Base-by-base conservation (phyloP, 2,888 invertebrate genomes). In the Chymomyza fuscimana region DNA sequence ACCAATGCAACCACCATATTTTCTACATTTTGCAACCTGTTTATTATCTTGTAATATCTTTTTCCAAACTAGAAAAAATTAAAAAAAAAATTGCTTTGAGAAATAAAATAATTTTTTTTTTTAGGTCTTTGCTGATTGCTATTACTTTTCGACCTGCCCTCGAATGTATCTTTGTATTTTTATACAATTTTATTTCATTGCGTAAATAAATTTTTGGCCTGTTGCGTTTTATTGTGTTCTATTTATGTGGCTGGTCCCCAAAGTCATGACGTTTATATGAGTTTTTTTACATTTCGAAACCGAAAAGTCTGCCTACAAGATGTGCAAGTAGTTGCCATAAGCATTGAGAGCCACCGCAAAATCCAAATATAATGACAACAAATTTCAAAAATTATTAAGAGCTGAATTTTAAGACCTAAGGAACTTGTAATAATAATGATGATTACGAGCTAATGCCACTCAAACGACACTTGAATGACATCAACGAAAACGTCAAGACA, bases 131-230 rank as follows among this genome's bases (percentile, higher is more conserved):
- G 32, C 32, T 25, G 25, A 25, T 25, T 25, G 3, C 4, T 25
- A 32, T 12, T 58, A 58, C 22, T 25, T 58, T 22, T n/a, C 12
- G 12, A 7, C 2, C 40, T 12, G 12, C 40, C 40, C 40, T 12
- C 12, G 40, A 7, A 7, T 7, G 32, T 32, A 9, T 46, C 0
- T 46, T 46, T 12, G 9, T 54, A 54, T 54, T n/a, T 80, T 82
- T 75, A 82, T 63, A 80, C 69, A 69, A 67, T 74, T 74, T 72
- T 25, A 74, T 65, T 73, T 73, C 46, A 69, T 73, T 73, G 73
- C 73, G 74, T 74, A 73, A 74, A 74, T 73, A 74, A 73, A 73
- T 73, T 5, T 32, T 19, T 58, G 15, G 19, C 58, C 58, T 58
- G 58, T 15, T 58, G 58, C 58, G 16, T 25, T 69, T 67, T 40